Percentiles rank a stretch among this genome's conserved stretches.
Conservation (phyloP, 2,113 vertebrate genomes). For the Ceyx cyanopectus region DNA sequence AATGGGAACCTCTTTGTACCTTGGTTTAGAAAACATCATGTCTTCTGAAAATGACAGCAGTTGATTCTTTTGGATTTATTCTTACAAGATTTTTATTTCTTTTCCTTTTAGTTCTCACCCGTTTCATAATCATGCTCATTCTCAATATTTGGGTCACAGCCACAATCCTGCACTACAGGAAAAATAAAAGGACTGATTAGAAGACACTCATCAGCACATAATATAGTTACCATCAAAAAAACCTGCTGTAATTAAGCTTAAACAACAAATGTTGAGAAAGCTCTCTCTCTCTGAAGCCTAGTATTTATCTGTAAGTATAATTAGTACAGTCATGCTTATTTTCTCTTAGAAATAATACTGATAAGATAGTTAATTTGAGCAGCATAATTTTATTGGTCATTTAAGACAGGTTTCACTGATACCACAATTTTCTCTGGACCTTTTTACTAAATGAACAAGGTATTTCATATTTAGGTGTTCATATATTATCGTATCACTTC, state of each 20-base stretch:
- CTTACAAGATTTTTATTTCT: neutral
- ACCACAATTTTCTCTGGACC: neutral
- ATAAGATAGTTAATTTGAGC: slow-evolving; percentile 21
- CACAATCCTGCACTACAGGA: slow-evolving; percentile 85
- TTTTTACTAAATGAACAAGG: slow-evolving; percentile 11
- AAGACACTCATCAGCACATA: neutral
- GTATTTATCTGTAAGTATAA: neutral
- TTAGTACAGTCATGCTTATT: neutral
- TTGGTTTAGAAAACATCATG: neutral
- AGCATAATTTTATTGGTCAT: slow-evolving; percentile 48
- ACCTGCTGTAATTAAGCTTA: neutral
- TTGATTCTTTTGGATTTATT: neutral
- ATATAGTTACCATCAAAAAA: neutral
- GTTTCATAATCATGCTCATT: slow-evolving; percentile 84
- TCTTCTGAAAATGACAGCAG: neutral
- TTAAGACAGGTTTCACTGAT: slow-evolving; percentile 30
- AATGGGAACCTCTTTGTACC: neutral
- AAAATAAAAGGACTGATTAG: slow-evolving; percentile 78
- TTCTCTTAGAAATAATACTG: slow-evolving; percentile 30
- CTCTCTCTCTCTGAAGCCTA: neutral
- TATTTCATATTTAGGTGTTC: neutral
- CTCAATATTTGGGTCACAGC: slow-evolving; percentile 91
- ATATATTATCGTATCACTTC: neutral
- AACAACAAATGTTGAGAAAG: neutral
- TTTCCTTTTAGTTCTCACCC: slow-evolving; percentile 83